Conservation (phyloP, 1,140 invertebrate species). For the Leptinotarsa lineolata region DNA sequence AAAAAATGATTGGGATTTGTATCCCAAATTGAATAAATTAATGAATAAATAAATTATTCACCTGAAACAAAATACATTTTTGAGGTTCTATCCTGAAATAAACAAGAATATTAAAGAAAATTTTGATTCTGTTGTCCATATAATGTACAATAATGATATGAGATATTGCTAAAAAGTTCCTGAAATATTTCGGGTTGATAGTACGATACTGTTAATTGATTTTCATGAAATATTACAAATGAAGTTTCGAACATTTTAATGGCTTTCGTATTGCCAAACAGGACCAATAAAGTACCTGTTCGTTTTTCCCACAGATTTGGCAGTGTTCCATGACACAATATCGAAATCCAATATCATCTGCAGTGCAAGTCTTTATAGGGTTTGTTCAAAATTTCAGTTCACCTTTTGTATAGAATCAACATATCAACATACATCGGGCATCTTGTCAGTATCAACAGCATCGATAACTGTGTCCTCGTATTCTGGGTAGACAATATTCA, state of each 20-base stretch:
- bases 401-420: neutral
- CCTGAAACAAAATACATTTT: no score
- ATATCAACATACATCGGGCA: no score
- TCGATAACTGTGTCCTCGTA: no score
- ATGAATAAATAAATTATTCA: no score
- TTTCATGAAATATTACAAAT: constrained; percentile 1
- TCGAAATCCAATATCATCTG: neutral
- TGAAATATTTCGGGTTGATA: neutral
- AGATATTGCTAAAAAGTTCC: neutral
- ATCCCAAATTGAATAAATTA: no score
- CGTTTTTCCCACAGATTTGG: neutral
- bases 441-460: no score
- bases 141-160: no score
- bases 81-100: no score
- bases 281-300: neutral
- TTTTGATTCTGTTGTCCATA: no score
- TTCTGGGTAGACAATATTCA: no score
- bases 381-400: neutral
- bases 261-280: neutral
- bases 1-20: no score
- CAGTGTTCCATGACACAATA: neutral
- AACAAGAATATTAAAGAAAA: no score
- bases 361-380: neutral
- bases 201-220: neutral
- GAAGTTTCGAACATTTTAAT: neutral